These are phyloP conservation scores for Drosophila diplacantha DNA, from an alignment of 2,888 invertebrate genomes.

Conservation along the genomic window DNA sequence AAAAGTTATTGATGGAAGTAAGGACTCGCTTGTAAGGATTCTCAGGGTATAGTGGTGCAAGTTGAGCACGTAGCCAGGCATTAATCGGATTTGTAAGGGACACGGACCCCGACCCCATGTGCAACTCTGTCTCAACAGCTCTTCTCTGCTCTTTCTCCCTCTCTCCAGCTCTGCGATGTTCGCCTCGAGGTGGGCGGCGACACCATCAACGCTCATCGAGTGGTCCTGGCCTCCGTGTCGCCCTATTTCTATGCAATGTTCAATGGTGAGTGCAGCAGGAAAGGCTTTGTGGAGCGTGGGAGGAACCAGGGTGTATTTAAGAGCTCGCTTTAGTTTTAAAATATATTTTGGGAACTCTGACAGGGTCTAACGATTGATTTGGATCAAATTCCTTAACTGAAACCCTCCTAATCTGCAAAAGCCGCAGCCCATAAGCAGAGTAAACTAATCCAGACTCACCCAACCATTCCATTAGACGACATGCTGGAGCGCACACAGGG, in stretches of 20 bases:
- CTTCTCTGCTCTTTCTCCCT: neutral
- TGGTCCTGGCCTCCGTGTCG: constrained; percentile 86
- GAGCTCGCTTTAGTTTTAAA: neutral
- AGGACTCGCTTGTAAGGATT: constrained; percentile 50
- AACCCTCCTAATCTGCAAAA: neutral
- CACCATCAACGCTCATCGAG: constrained; percentile 84
- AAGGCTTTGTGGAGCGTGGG: neutral
- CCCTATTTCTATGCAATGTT: constrained; percentile 86
- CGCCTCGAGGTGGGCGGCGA: constrained; percentile 83
- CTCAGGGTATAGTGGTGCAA: constrained; percentile 42
- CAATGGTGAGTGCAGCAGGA: constrained; percentile 74
- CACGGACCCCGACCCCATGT: constrained; percentile 28
- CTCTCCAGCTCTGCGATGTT: constrained; percentile 78
- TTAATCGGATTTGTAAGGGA: constrained; percentile 58
- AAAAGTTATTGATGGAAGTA: constrained; percentile 36
- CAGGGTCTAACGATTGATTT: neutral
- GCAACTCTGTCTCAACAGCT: constrained; percentile 2
- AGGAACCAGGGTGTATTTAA: neutral
- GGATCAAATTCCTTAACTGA: neutral
- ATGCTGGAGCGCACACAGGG: constrained; percentile 78
- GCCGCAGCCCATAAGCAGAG: neutral
- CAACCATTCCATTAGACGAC: constrained; percentile 68
- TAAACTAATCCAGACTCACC: constrained; percentile 1
- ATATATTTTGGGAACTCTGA: neutral
- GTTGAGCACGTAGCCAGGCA: constrained; percentile 47